Base-by-base conservation (phyloP, 2,888 invertebrate species). In the Melanargia galathea region DNA sequence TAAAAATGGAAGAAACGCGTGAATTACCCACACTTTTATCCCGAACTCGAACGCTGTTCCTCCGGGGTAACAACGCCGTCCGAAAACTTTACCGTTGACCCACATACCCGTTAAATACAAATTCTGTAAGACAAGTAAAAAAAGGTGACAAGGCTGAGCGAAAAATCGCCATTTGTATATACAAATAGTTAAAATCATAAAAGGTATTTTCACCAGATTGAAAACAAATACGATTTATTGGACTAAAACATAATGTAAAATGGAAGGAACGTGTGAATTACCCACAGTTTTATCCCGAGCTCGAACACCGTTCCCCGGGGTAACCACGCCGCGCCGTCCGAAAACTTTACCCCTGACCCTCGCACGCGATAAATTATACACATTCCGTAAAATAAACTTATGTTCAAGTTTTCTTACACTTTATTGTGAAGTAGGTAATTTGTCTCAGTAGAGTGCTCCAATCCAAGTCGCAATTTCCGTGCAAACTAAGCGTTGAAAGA, bases 11-110 rank as follows among this genome's bases (percentile, higher is more conserved):
- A 82, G 84, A 82, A 84, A 89, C 83, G 90, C 91, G 92, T 80
- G 86, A 91, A 92, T 92, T 89, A 88, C 90, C 79, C 80, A 81
- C 83, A 90, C 86, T 90, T 91, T 91, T 92, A 91, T 87, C 88
- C 86, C 74, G 80, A 81, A 77, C 77, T 79, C 79, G 80, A 81
- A 82, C 79, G 76, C 73, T 75, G 74, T 73, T 38, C 83, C 86
- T 83, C 87, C 70, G 72, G 83, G 84, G 90, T 66, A 79, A 83
- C 33, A 33, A 35, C 80, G 80, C 74, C 84, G 88, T 84, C 86
- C 90, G 83, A 89, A 88, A 89, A 89, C 81, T 88, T 89, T 81
- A 80, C 77, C 82, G 81, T 85, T 87, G 90, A 90, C 90, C 89
- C 87, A 84, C 67, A 64, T 70, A 63, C 64, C 60, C 65, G 60